Base-by-base conservation (phyloP, 2,797 vertebrate species). In the Potorous gilbertii region DNA sequence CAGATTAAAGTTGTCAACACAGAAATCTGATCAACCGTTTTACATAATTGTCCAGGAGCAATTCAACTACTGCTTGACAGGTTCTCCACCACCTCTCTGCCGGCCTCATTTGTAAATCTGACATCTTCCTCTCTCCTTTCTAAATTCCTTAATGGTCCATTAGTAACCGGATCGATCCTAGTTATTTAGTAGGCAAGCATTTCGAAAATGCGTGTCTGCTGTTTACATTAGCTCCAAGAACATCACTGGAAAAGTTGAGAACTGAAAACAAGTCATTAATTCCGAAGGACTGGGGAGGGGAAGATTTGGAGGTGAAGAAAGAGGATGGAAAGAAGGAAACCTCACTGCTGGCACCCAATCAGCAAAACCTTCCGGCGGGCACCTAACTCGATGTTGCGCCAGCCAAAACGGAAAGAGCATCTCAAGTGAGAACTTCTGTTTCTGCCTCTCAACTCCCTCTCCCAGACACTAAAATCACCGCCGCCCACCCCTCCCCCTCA, bases 101-200 rank as follows among this genome's bases (percentile, higher is more conserved):
- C 50, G 91, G 94, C 66, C 14, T 56, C 94, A 59, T 94, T 95
- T 94, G 94, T 90, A 90, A 95, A 94, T 91, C 92, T 91, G 50
- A 50, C 90, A 46, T 91, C 93, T 90, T 56, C 95, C 91, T 54
- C 9, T 66, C 94, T 94, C 94, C 93, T 92, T 52, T 92, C 74
- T 95, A 40, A 93, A 90, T 95, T 94, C 92, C 96, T 95, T 94
- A 96, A 96, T 93, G 93, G 94, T 92, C 95, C 97, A 95, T 97
- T 95, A 97, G 95, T 16, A 93, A 50, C 0, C 40, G n/a, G 93
- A 95, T 97, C 90, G 91, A 96, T 96, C 66, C 97, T 4, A 18
- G 91, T 93, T 91, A 94, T 97, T 96, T 91, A 93, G 94, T 12
- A 46, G 96, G 93, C 46, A 92, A 52, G 28, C 96, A 27, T 91